Conservation (phyloP, 2,888 invertebrate genomes). For the Sisyra terminalis region DNA sequence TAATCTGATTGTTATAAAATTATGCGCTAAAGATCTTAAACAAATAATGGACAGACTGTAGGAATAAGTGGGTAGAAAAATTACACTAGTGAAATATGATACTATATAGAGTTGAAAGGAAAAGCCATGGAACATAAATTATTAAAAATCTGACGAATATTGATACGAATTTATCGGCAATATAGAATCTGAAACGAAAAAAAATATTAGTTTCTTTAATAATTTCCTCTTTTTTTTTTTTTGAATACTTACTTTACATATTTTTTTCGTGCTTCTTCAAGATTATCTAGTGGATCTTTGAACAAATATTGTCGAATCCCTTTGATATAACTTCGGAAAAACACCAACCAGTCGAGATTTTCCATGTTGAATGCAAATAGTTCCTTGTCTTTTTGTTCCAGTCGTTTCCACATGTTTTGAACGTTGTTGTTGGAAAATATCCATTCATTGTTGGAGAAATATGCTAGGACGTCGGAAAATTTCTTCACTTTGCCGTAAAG, state of each 20-base stretch:
- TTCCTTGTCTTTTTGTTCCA: conserved; percentile 30
- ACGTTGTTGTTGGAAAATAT: conserved; percentile 48
- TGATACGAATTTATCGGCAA: background rate
- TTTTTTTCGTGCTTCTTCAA: conserved; percentile 3
- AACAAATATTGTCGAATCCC: conserved; percentile 62
- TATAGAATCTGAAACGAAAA: background rate
- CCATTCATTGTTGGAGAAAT: conserved; percentile 63
- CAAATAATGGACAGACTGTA: too few relatives aligned
- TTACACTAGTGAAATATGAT: background rate
- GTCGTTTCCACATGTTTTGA: conserved; percentile 34
- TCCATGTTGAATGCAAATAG: conserved; percentile 59
- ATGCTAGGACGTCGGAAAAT: conserved; percentile 52
- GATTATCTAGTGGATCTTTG: conserved; percentile 54
- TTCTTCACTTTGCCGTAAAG: conserved; percentile 67
- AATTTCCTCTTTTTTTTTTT: too few relatives aligned
- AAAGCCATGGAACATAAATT: background rate
- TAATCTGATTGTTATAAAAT: too few relatives aligned
- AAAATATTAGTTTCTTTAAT: background rate
- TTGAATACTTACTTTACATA: conserved; percentile 1
- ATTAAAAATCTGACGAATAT: background rate
- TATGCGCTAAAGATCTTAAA: too few relatives aligned
- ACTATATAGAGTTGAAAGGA: background rate
- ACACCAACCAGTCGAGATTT: conserved; percentile 52
- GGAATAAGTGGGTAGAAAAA: too few relatives aligned
- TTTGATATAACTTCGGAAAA: conserved; percentile 47